Evolutionary conservation across 2,888 invertebrate genomes (phyloP).

Genomic region (Vandiemenella viatica): DNA sequence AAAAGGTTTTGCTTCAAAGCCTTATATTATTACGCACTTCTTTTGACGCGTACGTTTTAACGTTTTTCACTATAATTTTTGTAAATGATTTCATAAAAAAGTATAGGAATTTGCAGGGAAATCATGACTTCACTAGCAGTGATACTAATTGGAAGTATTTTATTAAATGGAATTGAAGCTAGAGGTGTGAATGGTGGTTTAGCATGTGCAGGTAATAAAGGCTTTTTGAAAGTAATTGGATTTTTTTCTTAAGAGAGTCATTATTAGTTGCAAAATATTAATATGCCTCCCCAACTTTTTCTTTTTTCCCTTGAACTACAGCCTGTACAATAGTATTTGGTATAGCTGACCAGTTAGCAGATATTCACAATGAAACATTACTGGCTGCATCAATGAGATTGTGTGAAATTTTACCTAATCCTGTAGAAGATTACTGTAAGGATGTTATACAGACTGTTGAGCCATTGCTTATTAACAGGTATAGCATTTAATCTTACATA

Average conservation of each 20-base stretch:
- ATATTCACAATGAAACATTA: slow-evolving; percentile 22
- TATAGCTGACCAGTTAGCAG: slow-evolving; percentile 21
- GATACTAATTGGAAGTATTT: no score
- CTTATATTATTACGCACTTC: no score
- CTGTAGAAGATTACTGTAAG: slow-evolving; percentile 19
- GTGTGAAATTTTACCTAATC: slow-evolving; percentile 20
- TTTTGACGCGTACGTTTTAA: no score
- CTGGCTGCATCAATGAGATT: slow-evolving; percentile 20
- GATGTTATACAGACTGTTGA: slow-evolving; percentile 19
- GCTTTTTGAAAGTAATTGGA: background rate
- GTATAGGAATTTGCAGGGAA: no score
- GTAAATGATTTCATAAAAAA: no score
- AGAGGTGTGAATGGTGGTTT: slow-evolving; percentile 22
- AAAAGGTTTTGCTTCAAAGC: no score
- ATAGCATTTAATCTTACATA: no score
- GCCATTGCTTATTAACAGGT: slow-evolving; percentile 20
- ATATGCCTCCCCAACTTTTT: background rate
- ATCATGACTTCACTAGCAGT: no score
- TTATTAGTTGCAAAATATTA: slow-evolving; percentile 1
- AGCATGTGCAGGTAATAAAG: slow-evolving; percentile 21
- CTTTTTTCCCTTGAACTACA: slow-evolving; percentile 12
- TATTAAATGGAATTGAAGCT: background rate
- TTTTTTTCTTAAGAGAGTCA: background rate
- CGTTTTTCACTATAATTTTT: no score
- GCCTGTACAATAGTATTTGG: slow-evolving; percentile 22